Conservation (phyloP, 2,113 vertebrate genomes). For the Ciconia stormi region DNA sequence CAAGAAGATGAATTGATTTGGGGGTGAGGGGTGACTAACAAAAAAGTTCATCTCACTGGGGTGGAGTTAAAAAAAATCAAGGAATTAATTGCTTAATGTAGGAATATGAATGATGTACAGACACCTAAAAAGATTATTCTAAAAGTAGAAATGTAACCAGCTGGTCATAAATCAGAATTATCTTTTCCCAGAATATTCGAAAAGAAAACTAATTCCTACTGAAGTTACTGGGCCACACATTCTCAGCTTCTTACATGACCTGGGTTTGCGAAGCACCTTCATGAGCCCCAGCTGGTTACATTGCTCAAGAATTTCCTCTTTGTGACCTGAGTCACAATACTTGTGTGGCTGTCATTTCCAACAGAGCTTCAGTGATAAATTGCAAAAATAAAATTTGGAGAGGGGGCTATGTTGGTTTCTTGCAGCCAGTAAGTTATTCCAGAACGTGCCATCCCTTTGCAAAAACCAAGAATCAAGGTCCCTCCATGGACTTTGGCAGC, state of each 20-base stretch:
- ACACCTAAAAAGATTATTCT: neutral
- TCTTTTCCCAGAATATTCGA: neutral
- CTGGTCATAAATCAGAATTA: neutral
- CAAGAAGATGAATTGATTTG: neutral
- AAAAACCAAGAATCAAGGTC: neutral
- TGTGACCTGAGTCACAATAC: neutral
- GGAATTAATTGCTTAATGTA: neutral
- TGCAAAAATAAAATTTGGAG: neutral
- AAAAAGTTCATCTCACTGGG: neutral
- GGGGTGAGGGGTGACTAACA: neutral
- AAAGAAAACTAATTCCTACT: neutral
- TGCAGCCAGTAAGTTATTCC: neutral
- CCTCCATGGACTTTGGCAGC: neutral
- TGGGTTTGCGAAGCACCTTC: neutral
- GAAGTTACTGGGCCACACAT: neutral
- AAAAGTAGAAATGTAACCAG: neutral
- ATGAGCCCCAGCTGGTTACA: accelerated
- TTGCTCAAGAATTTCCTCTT: neutral
- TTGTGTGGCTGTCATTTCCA: neutral
- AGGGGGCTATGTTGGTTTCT: neutral
- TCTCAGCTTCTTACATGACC: neutral
- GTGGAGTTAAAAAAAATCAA: neutral
- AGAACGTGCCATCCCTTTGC: neutral
- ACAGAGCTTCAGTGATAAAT: neutral
- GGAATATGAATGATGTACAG: neutral